phyloP scores from a whole-genome alignment of 2,888 invertebrate genomes.

The Sarcophaga carnaria region DNA sequence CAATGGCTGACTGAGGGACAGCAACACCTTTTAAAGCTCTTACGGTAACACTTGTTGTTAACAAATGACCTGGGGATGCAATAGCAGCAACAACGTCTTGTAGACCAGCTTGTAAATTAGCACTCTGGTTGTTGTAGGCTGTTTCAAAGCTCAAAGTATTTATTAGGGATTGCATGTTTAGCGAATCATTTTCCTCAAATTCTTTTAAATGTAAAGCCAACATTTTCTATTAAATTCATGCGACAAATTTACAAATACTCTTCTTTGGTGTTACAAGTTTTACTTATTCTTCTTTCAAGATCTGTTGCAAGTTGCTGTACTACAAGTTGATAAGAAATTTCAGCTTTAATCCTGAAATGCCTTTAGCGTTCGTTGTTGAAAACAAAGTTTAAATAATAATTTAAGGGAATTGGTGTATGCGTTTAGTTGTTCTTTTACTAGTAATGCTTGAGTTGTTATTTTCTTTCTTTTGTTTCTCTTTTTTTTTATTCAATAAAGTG shows the following conservation, averaged over 20 bases:
- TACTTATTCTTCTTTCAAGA: not conserved
- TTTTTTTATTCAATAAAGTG: slow-evolving; percentile 26
- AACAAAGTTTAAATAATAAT: not conserved
- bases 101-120: not conserved
- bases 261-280: slow-evolving; percentile 34
- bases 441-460: slow-evolving; percentile 23
- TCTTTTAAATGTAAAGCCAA: slow-evolving; percentile 45
- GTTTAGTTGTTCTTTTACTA: slow-evolving; percentile 2
- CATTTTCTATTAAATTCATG: slow-evolving; percentile 61
- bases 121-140: slow-evolving; percentile 20
- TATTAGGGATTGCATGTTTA: slow-evolving; percentile 60
- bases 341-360: not conserved
- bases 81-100: slow-evolving; percentile 23
- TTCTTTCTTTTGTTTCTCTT: slow-evolving; percentile 16
- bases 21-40: slow-evolving; percentile 40
- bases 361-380: not conserved
- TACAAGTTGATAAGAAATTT: not conserved
- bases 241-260: slow-evolving; percentile 41
- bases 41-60: slow-evolving; percentile 38
- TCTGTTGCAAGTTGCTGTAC: too few relatives aligned
- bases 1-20: slow-evolving; percentile 36
- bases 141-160: slow-evolving; percentile 22
- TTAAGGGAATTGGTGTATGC: not conserved
- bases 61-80: slow-evolving; percentile 47
- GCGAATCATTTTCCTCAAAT: slow-evolving; percentile 62